A percentile compares a stretch with the other conserved stretches of the same genome.
Conservation (phyloP, 1,140 invertebrate species). For the Elysia chlorotica region DNA sequence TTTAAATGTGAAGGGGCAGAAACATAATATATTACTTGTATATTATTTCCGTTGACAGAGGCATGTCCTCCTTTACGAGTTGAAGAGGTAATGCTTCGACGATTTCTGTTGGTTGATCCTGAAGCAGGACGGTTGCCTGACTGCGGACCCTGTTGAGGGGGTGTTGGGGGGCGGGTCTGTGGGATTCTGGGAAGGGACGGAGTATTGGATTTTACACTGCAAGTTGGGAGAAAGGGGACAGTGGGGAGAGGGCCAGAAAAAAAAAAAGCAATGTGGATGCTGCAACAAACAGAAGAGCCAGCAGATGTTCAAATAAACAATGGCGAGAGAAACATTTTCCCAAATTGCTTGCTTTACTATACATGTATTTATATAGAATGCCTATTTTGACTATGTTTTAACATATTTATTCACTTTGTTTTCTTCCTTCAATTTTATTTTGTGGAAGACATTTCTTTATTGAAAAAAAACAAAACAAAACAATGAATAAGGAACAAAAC, state of each 20-base stretch:
- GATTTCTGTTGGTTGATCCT: slow-evolving; percentile 1
- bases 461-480: no score
- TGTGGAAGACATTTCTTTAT: no score
- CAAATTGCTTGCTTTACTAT: no score
- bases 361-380: no score
- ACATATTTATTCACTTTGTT: no score
- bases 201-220: slow-evolving; percentile 49
- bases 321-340: no score
- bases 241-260: slow-evolving; percentile 20
- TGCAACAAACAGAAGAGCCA: slow-evolving; percentile 13
- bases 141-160: slow-evolving; percentile 29
- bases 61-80: slow-evolving; percentile 34
- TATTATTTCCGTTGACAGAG: slow-evolving; percentile 29
- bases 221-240: slow-evolving; percentile 24
- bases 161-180: slow-evolving; percentile 46
- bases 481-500: no score
- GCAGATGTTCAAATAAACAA: no score
- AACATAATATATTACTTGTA: slow-evolving; percentile 20
- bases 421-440: no score
- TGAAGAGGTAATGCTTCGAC: slow-evolving; percentile 35
- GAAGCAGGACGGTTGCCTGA: slow-evolving; percentile 28
- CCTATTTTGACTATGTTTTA: no score
- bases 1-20: no score
- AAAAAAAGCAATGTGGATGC: slow-evolving; percentile 11
- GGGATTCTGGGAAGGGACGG: slow-evolving; percentile 58